phyloP scores from a whole-genome alignment of 2,113 vertebrate genomes.

The Psittacus erithacus region DNA sequence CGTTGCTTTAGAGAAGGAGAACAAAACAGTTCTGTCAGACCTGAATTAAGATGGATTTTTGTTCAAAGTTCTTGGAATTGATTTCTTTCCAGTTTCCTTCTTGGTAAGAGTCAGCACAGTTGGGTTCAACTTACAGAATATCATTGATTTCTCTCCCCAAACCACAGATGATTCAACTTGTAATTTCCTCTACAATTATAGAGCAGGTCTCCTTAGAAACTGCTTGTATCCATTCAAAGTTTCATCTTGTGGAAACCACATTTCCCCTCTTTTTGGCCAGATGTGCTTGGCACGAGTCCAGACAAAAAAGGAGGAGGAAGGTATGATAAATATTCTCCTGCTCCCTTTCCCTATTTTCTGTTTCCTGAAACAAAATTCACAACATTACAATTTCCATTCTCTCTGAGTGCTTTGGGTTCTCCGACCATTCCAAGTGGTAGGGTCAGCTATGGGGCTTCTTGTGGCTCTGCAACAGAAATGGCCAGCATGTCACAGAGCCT shows the following conservation, averaged over 20 bases:
- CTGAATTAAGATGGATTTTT: conserved; percentile 61
- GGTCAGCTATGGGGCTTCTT: not conserved
- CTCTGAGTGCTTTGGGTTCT: not conserved
- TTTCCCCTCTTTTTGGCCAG: conserved; percentile 16
- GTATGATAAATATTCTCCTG: not conserved
- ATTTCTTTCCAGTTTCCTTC: conserved; percentile 57
- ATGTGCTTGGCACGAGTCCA: not conserved
- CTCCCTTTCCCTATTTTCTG: not conserved
- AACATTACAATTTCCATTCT: not conserved
- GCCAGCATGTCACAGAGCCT: accelerated
- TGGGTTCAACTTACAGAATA: conserved; percentile 55
- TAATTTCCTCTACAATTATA: conserved; percentile 66
- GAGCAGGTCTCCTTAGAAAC: conserved; percentile 59
- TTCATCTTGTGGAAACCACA: conserved; percentile 45
- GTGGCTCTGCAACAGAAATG: not conserved
- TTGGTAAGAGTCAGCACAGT: conserved; percentile 55
- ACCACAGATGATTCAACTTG: conserved; percentile 63
- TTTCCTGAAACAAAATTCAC: not conserved
- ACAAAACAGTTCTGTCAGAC: conserved; percentile 35
- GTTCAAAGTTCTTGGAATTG: conserved; percentile 52
- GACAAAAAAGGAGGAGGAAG: not conserved
- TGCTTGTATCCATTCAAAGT: conserved; percentile 52
- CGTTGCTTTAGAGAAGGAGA: not conserved
- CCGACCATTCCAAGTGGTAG: not conserved
- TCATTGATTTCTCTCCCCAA: conserved; percentile 56